Evolutionary conservation across 2,888 invertebrate species (phyloP).

Genomic region (Drosophila peninsularis): DNA sequence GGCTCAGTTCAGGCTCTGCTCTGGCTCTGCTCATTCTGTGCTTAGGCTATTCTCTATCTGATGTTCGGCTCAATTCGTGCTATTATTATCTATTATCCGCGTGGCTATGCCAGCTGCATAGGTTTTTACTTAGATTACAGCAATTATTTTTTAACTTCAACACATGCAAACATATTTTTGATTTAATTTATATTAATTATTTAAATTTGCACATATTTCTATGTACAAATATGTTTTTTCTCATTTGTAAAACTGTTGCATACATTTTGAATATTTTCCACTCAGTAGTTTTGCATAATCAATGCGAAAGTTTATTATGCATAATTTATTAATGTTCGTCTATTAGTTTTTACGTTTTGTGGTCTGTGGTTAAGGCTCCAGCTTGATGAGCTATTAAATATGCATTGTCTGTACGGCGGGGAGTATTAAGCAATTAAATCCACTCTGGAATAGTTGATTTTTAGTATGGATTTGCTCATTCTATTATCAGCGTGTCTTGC

Average conservation of each 20-base stretch:
- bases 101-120: too few relatives aligned
- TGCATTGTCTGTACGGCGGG: neutral
- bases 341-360: slow-evolving; percentile 15
- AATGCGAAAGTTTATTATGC: neutral
- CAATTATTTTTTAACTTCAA: neutral
- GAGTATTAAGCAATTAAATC: slow-evolving; percentile 24
- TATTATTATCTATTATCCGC: too few relatives aligned
- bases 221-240: neutral
- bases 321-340: slow-evolving; percentile 7
- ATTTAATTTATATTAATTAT: slow-evolving; percentile 1
- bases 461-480: slow-evolving; percentile 26
- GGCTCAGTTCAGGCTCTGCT: too few relatives aligned
- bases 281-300: slow-evolving; percentile 10
- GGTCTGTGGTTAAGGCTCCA: neutral
- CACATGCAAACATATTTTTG: neutral
- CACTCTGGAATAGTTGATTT: neutral
- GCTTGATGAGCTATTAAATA: slow-evolving; percentile 6
- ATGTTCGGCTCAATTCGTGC: too few relatives aligned
- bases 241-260: neutral
- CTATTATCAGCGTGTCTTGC: slow-evolving; percentile 31
- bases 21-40: too few relatives aligned
- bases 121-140: too few relatives aligned
- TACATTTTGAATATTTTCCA: neutral
- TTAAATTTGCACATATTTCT: neutral
- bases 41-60: too few relatives aligned